A percentile compares a stretch with the other conserved stretches of the same genome.
Evolutionary conservation across 2,797 vertebrate genomes (phyloP).

Genomic region (Etheostoma perlongum): DNA sequence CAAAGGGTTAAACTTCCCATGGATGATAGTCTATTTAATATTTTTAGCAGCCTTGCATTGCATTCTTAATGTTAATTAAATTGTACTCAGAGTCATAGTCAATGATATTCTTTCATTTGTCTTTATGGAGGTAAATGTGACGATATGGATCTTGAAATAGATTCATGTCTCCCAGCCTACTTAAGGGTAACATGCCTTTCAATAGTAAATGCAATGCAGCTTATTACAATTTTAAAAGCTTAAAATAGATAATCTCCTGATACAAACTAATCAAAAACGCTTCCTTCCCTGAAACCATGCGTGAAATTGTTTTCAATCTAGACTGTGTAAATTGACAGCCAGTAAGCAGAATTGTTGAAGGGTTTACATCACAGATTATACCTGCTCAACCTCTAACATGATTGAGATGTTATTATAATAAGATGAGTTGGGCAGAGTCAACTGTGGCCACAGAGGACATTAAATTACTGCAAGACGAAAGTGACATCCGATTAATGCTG

Average conservation of each 20-base stretch:
- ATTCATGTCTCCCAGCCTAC: not conserved
- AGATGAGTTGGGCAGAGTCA: conserved; percentile 12
- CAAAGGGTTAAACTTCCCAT: not conserved
- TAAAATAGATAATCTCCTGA: conserved; percentile 4
- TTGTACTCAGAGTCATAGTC: not conserved
- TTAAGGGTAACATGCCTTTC: not conserved
- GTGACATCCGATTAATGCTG: not conserved
- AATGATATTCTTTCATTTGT: not conserved
- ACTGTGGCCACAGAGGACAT: conserved; percentile 7
- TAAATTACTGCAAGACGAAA: not conserved
- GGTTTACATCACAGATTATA: conserved; percentile 29
- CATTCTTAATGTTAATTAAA: not conserved
- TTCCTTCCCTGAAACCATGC: conserved; percentile 53
- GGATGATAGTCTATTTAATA: not conserved
- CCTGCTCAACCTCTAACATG: conserved; percentile 23
- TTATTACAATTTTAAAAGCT: conserved; percentile 4
- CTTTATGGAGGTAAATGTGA: not conserved
- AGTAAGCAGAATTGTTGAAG: conserved; percentile 7
- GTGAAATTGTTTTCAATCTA: conserved; percentile 67
- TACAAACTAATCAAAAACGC: conserved; percentile 60
- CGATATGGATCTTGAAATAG: not conserved
- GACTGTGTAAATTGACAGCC: conserved; percentile 30
- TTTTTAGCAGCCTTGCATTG: not conserved
- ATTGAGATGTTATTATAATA: conserved; percentile 32
- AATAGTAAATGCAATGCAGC: not conserved